These are phyloP conservation scores for Mormoops blainvillei DNA, from an alignment of 2,113 vertebrate species.

Conservation along the genomic window DNA sequence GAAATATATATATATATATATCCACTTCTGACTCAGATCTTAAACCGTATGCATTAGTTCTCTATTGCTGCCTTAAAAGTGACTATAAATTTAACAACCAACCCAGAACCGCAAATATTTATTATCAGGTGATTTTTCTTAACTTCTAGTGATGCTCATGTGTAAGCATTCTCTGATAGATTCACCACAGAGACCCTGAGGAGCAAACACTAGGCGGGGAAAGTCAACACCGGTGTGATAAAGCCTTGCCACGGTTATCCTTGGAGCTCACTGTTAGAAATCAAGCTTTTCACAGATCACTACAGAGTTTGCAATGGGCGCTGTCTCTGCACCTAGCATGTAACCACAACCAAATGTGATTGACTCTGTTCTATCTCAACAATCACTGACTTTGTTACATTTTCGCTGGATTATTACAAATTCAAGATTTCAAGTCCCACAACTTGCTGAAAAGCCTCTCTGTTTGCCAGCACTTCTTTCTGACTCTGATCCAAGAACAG, in stretches of 20 bases:
- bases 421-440: conserved; percentile 9
- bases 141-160: not conserved
- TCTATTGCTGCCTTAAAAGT: not conserved
- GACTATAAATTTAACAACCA: not conserved
- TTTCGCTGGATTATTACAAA: conserved; percentile 23
- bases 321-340: too few relatives aligned
- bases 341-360: not conserved
- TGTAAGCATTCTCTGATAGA: not conserved
- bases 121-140: not conserved
- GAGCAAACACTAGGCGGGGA: not conserved
- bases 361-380: not conserved
- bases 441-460: conserved; percentile 15
- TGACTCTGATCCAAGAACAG: conserved; percentile 33
- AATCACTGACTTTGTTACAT: not conserved
- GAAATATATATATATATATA: too few relatives aligned
- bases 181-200: not conserved
- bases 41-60: not conserved
- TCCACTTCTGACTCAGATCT: not conserved
- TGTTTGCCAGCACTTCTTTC: conserved; percentile 52
- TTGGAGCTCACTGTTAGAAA: not conserved
- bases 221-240: not conserved
- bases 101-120: not conserved
- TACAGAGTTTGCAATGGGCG: rapidly evolving
- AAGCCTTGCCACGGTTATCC: not conserved
- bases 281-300: not conserved